Conservation (phyloP, 2,113 vertebrate species). For the Aix galericulata region DNA sequence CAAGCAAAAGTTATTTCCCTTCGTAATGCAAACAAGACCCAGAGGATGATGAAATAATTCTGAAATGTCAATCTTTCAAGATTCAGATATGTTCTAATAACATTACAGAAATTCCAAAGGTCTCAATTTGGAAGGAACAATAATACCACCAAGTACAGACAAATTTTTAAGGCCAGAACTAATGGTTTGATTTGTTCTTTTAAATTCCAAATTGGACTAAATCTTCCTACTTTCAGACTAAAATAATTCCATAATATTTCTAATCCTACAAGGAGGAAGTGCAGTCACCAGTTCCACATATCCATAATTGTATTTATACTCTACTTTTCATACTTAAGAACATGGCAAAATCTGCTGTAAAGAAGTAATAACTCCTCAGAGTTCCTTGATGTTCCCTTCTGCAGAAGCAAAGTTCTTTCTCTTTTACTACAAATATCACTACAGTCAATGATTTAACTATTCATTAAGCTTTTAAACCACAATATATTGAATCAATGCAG, state of each 20-base stretch:
- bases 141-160: conserved; percentile 47
- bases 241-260: neutral
- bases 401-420: neutral
- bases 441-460: neutral
- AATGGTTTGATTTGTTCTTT: neutral
- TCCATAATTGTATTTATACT: neutral
- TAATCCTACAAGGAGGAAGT: neutral
- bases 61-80: conserved; percentile 61
- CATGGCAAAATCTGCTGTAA: neutral
- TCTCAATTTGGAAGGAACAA: conserved; percentile 49
- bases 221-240: neutral
- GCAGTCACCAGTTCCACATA: neutral
- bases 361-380: neutral
- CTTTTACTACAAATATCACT: neutral
- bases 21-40: conserved; percentile 50
- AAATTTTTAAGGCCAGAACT: conserved; percentile 23
- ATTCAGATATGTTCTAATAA: conserved; percentile 60
- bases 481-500: neutral
- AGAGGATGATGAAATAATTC: conserved; percentile 65
- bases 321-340: neutral
- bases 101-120: conserved; percentile 53
- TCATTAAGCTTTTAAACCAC: neutral
- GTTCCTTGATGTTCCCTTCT: neutral
- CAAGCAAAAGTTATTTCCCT: conserved; percentile 61
- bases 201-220: conserved; percentile 2